phyloP scores from a whole-genome alignment of 2,888 invertebrate genomes.

The Dusona sp. region DNA sequence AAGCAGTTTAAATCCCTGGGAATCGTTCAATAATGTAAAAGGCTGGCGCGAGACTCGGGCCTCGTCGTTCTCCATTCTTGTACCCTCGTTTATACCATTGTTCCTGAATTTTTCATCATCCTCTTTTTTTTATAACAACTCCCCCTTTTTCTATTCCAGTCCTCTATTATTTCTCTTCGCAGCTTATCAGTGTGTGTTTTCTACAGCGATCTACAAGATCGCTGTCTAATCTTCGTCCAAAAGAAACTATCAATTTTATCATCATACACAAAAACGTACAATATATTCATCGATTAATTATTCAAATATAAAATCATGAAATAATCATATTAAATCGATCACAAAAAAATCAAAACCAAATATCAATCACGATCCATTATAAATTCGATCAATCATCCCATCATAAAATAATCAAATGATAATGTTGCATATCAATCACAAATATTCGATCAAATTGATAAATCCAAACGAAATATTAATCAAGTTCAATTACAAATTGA shows the following conservation, averaged over 20 bases:
- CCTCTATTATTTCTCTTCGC: neutral
- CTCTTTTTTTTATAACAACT: constrained; percentile 5
- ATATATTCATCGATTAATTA: neutral
- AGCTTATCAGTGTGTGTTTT: neutral
- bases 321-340: neutral
- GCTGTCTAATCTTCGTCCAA: neutral
- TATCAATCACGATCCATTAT: neutral
- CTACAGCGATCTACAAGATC: neutral
- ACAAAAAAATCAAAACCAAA: neutral
- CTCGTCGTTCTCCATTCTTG: neutral
- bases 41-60: constrained; percentile 64
- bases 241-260: neutral
- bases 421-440: neutral
- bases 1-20: constrained; percentile 75
- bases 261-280: neutral
- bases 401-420: neutral
- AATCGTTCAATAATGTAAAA: constrained; percentile 81
- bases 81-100: constrained; percentile 35
- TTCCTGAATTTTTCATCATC: constrained; percentile 37
- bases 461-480: neutral
- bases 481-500: neutral
- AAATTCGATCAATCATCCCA: neutral
- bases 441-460: neutral
- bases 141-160: neutral
- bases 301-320: neutral